Evolutionary conservation across 2,888 invertebrate species (phyloP).

Genomic region (Alentia gelatinosa): DNA sequence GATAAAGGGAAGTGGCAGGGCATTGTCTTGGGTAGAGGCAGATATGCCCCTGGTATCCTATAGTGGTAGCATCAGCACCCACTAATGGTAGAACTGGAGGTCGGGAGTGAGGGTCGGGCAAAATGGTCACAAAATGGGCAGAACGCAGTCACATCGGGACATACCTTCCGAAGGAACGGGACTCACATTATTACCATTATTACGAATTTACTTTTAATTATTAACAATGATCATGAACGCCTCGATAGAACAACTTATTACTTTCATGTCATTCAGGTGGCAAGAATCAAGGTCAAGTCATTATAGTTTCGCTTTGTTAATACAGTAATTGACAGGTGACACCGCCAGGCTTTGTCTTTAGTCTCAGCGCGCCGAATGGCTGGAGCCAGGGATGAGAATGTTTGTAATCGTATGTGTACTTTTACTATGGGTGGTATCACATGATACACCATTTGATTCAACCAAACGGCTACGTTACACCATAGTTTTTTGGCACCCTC

Average conservation of each 20-base stretch:
- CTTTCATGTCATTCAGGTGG: slow-evolving; percentile 29
- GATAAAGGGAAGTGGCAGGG: background rate
- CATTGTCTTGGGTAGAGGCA: background rate
- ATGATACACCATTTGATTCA: background rate
- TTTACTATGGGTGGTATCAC: background rate
- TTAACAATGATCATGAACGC: slow-evolving; percentile 34
- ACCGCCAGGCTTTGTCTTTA: background rate
- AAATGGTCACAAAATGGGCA: background rate
- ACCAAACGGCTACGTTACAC: slow-evolving; percentile 7
- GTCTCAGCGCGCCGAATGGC: background rate
- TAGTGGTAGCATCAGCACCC: background rate
- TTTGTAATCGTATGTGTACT: background rate
- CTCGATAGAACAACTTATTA: slow-evolving; percentile 35
- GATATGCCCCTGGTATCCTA: background rate
- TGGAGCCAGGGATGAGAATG: background rate
- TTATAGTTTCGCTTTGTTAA: background rate
- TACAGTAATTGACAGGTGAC: background rate
- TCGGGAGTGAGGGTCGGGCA: background rate
- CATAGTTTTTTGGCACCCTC: slow-evolving; percentile 7
- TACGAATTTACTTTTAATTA: slow-evolving; percentile 7
- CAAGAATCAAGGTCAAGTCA: slow-evolving; percentile 52
- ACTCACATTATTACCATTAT: background rate
- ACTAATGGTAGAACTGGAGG: background rate
- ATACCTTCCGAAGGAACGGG: slow-evolving; percentile 17
- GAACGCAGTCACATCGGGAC: slow-evolving; percentile 7